Percentiles rank a stretch among this genome's conserved stretches.
These are phyloP conservation scores for Chiloscyllium punctatum DNA, from an alignment of 2,797 vertebrate species.

Conservation along the genomic window DNA sequence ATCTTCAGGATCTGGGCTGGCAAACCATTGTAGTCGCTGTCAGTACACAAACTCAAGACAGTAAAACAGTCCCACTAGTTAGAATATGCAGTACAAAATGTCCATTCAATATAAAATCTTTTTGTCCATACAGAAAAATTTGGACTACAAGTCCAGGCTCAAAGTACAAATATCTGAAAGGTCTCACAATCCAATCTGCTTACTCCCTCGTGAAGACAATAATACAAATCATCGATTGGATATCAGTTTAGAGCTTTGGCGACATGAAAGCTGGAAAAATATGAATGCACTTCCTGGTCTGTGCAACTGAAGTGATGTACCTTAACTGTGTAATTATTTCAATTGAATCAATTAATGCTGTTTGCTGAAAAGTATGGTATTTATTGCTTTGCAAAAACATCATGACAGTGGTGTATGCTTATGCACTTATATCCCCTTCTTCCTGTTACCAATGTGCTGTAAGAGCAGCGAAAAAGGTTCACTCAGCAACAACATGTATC, in stretches of 20 bases:
- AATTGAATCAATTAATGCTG: background rate
- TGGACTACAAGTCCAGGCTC: background rate
- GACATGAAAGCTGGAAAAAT: background rate
- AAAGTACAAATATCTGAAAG: background rate
- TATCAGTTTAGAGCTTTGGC: background rate
- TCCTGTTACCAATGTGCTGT: background rate
- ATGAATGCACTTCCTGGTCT: background rate
- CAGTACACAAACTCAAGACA: no score
- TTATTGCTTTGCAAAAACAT: background rate
- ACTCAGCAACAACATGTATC: background rate
- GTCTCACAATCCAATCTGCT: background rate
- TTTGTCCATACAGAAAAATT: slow-evolving; percentile 2
- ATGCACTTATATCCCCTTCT: background rate
- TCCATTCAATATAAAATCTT: background rate
- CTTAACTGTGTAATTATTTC: background rate
- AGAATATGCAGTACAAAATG: background rate
- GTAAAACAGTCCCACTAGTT: no score
- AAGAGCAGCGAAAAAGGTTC: background rate
- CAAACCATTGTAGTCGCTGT: no score
- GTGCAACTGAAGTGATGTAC: background rate
- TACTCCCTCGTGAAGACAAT: background rate
- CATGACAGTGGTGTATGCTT: background rate
- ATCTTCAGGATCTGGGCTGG: no score
- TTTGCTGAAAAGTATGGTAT: background rate
- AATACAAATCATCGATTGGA: background rate